Conservation (phyloP, 2,888 invertebrate genomes). For the Mycalesis mineus region DNA sequence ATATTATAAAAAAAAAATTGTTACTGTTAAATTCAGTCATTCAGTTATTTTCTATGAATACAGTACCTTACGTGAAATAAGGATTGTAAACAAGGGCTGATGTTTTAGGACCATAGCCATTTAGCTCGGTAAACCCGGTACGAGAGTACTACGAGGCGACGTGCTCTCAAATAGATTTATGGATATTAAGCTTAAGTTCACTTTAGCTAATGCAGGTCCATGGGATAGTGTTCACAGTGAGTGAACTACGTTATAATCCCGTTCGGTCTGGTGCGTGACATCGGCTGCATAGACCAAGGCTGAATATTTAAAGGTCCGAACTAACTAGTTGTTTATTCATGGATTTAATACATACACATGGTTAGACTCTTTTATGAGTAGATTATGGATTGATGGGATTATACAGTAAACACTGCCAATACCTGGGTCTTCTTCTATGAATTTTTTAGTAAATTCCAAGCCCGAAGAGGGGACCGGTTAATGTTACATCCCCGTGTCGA, state of each 20-base stretch:
- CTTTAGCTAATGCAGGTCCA: slow-evolving; percentile 6
- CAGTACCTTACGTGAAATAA: not conserved
- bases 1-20: no score
- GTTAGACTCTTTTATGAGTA: no score
- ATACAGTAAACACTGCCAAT: no score
- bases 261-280: not conserved
- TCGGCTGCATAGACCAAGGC: not conserved
- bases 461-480: no score
- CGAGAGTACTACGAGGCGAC: slow-evolving; percentile 4
- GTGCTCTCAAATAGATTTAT: slow-evolving; percentile 15
- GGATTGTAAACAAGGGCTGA: not conserved
- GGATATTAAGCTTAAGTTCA: slow-evolving; percentile 12
- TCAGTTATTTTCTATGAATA: no score
- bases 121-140: slow-evolving; percentile 7
- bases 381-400: no score
- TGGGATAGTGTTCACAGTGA: not conserved
- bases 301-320: not conserved
- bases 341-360: not conserved
- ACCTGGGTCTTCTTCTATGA: no score
- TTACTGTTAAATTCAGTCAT: no score
- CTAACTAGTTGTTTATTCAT: not conserved
- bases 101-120: slow-evolving; percentile 12
- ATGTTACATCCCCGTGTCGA: no score
- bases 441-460: no score
- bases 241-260: not conserved